Percentiles rank a stretch among this genome's conserved stretches.
Conservation (phyloP, 1,140 invertebrate species). For the Drosophila obscura region DNA sequence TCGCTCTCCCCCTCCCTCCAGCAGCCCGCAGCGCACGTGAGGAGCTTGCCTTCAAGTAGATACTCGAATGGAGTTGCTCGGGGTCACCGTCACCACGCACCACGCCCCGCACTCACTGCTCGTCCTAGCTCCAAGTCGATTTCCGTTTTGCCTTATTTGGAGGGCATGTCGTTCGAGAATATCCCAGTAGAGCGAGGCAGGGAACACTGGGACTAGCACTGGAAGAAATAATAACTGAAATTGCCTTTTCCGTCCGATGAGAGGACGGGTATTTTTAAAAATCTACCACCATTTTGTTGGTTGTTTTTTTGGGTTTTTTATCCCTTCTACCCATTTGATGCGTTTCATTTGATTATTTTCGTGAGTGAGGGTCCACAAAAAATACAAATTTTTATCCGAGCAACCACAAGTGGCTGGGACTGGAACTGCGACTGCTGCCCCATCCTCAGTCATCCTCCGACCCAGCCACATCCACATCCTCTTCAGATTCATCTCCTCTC, state of each 20-base stretch:
- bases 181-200: slow-evolving; percentile 1
- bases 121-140: slow-evolving; percentile 3
- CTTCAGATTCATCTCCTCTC: slow-evolving; percentile 18
- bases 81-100: slow-evolving; percentile 6
- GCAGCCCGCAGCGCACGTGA: slow-evolving; percentile 20
- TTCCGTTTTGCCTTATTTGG: slow-evolving; percentile 58
- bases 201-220: slow-evolving; percentile 12
- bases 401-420: slow-evolving; percentile 70
- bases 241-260: background rate
- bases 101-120: slow-evolving; percentile 8
- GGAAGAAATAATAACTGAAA: background rate
- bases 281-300: slow-evolving; percentile 67
- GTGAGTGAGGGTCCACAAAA: slow-evolving; percentile 56
- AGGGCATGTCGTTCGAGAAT: slow-evolving; percentile 48
- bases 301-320: slow-evolving; percentile 54
- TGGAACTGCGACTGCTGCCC: slow-evolving; percentile 25
- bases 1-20: background rate
- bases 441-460: background rate
- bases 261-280: slow-evolving; percentile 60
- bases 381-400: slow-evolving; percentile 57
- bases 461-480: slow-evolving; percentile 12
- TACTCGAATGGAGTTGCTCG: slow-evolving; percentile 13
- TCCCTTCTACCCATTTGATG: slow-evolving; percentile 79
- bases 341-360: slow-evolving; percentile 80
- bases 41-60: slow-evolving; percentile 28